These are phyloP conservation scores for Rhinolophus ferrumequinum DNA, from an alignment of 2,113 vertebrate genomes.

Conservation along the genomic window DNA sequence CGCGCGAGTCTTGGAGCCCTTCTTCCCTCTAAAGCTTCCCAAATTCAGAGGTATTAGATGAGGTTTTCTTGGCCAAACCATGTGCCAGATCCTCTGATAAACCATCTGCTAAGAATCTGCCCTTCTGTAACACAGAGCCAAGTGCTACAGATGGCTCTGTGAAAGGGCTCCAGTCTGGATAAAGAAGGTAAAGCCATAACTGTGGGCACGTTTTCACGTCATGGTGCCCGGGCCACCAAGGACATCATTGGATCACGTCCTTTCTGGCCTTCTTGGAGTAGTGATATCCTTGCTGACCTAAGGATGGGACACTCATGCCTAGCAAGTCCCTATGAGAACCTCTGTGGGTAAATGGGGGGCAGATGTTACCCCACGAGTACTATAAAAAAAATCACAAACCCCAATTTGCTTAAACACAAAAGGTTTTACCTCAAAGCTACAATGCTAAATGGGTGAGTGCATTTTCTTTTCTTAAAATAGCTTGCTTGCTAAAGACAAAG, in stretches of 20 bases:
- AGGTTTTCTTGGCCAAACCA: slow-evolving; percentile 63
- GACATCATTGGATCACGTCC: slow-evolving; percentile 38
- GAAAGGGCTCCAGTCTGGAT: slow-evolving; percentile 62
- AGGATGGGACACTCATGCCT: background rate
- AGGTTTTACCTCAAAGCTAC: slow-evolving; percentile 21
- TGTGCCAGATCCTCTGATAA: slow-evolving; percentile 78
- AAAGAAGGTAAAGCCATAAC: slow-evolving; percentile 55
- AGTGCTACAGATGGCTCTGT: slow-evolving; percentile 73
- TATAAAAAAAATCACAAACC: background rate
- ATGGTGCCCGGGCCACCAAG: slow-evolving; percentile 25
- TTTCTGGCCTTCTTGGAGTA: background rate
- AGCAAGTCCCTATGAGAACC: background rate
- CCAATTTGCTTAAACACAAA: slow-evolving; percentile 23
- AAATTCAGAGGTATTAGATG: slow-evolving; percentile 69
- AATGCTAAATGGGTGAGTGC: background rate
- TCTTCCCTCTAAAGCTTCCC: slow-evolving; percentile 60
- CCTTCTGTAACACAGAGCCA: slow-evolving; percentile 66
- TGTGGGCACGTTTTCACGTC: slow-evolving; percentile 57
- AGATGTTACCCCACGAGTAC: background rate
- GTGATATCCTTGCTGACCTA: background rate
- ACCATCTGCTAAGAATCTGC: slow-evolving; percentile 82
- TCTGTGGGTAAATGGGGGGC: background rate
- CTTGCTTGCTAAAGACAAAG: slow-evolving; percentile 68
- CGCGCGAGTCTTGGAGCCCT: slow-evolving; percentile 57
- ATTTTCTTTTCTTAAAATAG: slow-evolving; percentile 69